Percentiles rank a stretch among this genome's conserved stretches.
phyloP scores from a whole-genome alignment of 2,113 vertebrate genomes.

The Odontophorus gujanensis region DNA sequence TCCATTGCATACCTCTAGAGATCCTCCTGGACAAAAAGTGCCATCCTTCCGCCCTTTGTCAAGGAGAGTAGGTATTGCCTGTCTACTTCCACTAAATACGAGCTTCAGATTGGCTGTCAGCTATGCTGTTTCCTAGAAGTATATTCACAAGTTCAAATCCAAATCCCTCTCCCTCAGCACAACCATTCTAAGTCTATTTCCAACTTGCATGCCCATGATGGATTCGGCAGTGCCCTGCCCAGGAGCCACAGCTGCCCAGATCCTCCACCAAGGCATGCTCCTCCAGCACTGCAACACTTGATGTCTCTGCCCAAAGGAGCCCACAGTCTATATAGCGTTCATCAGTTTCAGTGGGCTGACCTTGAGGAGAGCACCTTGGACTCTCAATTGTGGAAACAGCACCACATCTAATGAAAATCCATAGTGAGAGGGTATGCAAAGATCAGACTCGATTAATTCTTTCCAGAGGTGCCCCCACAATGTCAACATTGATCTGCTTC shows the following conservation, averaged over 20 bases:
- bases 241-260: not conserved
- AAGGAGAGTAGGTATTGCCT: not conserved
- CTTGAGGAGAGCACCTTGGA: constrained; percentile 57
- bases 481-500: constrained; percentile 71
- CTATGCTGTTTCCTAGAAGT: not conserved
- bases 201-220: not conserved
- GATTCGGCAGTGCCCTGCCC: not conserved
- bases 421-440: constrained; percentile 50
- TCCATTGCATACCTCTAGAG: not conserved
- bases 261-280: not conserved
- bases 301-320: not conserved
- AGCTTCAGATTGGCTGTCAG: not conserved
- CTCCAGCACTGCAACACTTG: not conserved
- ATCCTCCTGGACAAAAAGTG: not conserved
- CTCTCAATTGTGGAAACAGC: not conserved
- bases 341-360: not conserved
- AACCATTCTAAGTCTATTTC: not conserved
- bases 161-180: not conserved
- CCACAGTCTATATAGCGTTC: accelerated
- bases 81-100: not conserved
- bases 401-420: constrained; percentile 47
- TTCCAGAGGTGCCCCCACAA: constrained; percentile 61
- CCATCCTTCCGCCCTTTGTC: not conserved
- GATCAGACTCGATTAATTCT: constrained; percentile 66
- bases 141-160: not conserved